Evolutionary conservation across 37 sponge, comb jelly and placozoan genomes (phyloP).

Genomic region (Agelas oroides): DNA sequence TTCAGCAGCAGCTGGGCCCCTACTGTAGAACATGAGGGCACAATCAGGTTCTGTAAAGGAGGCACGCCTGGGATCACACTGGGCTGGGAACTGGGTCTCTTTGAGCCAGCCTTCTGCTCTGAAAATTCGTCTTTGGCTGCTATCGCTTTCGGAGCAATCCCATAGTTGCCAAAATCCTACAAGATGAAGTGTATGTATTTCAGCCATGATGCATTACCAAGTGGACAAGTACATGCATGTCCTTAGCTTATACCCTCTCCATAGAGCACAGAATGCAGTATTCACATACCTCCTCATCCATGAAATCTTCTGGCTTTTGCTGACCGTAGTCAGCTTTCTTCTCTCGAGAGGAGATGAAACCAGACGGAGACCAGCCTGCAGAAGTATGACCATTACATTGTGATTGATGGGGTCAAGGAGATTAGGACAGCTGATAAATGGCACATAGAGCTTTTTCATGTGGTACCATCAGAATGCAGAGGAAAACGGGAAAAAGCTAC

Average conservation of each 20-base stretch:
- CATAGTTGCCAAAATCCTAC: conserved; percentile 83
- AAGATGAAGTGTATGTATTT: conserved; percentile 5
- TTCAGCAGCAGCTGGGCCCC: conserved; percentile 78
- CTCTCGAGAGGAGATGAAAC: conserved; percentile 80
- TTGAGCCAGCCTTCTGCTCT: not conserved
- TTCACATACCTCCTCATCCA: conserved; percentile 92
- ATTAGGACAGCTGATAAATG: too few species aligned
- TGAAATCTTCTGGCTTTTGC: conserved; percentile 91
- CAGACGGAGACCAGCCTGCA: conserved; percentile 90
- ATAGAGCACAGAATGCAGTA: not conserved
- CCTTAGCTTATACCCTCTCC: not conserved
- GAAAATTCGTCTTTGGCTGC: conserved; percentile 65
- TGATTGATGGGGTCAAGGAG: too few species aligned
- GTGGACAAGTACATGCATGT: not conserved
- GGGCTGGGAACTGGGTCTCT: not conserved
- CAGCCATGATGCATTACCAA: too few species aligned
- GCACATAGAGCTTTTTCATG: too few species aligned
- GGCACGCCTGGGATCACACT: conserved; percentile 67
- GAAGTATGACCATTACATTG: not conserved
- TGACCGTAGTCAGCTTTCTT: conserved; percentile 29
- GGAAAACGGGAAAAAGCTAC: too few species aligned
- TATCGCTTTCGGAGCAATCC: conserved; percentile 88
- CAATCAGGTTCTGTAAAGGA: conserved; percentile 63
- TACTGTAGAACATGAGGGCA: conserved; percentile 68
- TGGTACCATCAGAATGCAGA: too few species aligned